Evolutionary conservation across 2,888 invertebrate genomes (phyloP), one percentile per base, ranked within the genome.

Genomic region (Pollenia angustigena): DNA sequence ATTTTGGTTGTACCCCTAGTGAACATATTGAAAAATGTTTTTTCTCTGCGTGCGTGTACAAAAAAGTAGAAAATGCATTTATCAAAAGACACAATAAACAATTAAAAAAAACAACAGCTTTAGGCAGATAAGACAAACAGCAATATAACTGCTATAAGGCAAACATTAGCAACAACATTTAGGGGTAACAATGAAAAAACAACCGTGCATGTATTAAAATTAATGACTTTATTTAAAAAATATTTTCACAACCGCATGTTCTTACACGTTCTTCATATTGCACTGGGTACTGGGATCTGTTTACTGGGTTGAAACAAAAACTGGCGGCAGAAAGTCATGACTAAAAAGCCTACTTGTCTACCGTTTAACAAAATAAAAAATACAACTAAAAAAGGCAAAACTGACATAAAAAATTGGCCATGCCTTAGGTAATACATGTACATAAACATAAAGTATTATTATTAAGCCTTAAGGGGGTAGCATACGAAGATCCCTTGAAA

Each of bases 321-420:
- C 11, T 6, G 10, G 50, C 50, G 58, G 12, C 48, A 48, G 48
- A 32, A 32, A 60, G 58, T 46, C 58, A 74, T 74, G 72, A 12
- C 32, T 68, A 68, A 42, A 50, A n/a, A 60, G 60, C 40, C 72
- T 74, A 60, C 58, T 60, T 74, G 72, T 74, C 72, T 74, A 60
- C 46, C 40, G 3, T 74, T 60, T 74, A 46, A 48, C 18, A 32
- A 32, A 16, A 48, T 50, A 50, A 32, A 68, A 52, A 16, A 12
- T 16, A 66, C 16, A 32, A 50, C 14, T 18, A 12, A 12, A 66
- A 48, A 66, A 14, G 14, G 23, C 23, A 44, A 74, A 44, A 60
- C n/a, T 56, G 68, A 44, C 18, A 66, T 46, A 64, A 18, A 72
- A 72, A 81, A 81, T 66, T 64, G 72, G 64, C 56, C 64, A 54